phyloP scores from a whole-genome alignment of 2,888 invertebrate genomes.

The Antheraea yamamai region DNA sequence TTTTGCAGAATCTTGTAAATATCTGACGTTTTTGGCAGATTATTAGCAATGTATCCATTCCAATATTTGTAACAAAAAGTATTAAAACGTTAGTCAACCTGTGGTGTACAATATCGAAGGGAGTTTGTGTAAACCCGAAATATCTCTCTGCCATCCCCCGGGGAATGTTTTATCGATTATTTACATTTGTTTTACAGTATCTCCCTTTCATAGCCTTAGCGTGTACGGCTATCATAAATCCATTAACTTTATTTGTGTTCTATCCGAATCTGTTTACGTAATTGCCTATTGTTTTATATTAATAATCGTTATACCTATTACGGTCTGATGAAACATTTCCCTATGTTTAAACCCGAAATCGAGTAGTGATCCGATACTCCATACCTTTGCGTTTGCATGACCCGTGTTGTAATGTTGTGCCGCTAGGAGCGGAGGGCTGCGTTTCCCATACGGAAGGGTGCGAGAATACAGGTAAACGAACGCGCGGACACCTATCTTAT shows the following conservation, averaged over 20 bases:
- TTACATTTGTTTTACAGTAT: slow-evolving; percentile 4
- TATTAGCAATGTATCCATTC: not conserved
- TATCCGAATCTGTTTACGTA: not conserved
- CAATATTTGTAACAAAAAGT: not conserved
- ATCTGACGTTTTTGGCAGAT: not conserved
- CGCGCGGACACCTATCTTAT: not conserved
- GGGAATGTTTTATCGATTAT: slow-evolving; percentile 46
- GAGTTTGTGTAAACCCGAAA: slow-evolving; percentile 54
- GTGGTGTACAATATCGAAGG: slow-evolving; percentile 29
- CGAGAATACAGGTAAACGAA: slow-evolving; percentile 92
- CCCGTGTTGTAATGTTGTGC: slow-evolving; percentile 84
- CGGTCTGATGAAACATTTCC: slow-evolving; percentile 50
- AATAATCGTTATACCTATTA: not conserved
- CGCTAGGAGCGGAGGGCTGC: slow-evolving; percentile 93
- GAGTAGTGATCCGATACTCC: slow-evolving; percentile 46
- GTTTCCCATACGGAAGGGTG: slow-evolving; percentile 96
- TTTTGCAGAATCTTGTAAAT: slow-evolving; percentile 27
- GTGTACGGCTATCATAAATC: not conserved
- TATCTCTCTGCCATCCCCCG: slow-evolving; percentile 30
- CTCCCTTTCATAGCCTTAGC: not conserved
- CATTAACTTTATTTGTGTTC: not conserved
- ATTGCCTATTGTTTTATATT: not conserved
- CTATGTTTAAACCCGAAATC: slow-evolving; percentile 34
- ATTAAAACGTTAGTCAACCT: not conserved
- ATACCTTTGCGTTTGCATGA: slow-evolving; percentile 79